These are phyloP conservation scores for Nomia melanderi DNA, from an alignment of 1,140 invertebrate species.

Conservation along the genomic window DNA sequence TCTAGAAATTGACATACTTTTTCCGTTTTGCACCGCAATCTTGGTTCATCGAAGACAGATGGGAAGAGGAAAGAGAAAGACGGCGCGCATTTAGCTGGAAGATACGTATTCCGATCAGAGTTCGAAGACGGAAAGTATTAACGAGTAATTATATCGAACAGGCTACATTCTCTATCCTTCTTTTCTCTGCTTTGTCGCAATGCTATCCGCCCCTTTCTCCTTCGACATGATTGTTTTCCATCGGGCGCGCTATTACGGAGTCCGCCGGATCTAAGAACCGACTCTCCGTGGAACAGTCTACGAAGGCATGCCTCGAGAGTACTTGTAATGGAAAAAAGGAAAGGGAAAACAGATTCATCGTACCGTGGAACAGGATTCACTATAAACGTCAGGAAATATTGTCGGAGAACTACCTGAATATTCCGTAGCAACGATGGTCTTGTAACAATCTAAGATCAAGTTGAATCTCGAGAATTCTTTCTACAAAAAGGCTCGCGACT, in stretches of 20 bases:
- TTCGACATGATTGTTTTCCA: slow-evolving; percentile 51
- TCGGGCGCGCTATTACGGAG: slow-evolving; percentile 34
- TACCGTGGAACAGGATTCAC: background rate
- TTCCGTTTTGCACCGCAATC: background rate
- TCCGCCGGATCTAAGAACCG: slow-evolving; percentile 28
- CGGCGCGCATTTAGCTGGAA: slow-evolving; percentile 8
- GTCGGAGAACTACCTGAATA: background rate
- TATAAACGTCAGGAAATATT: slow-evolving; percentile 4
- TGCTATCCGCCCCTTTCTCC: background rate
- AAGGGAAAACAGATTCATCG: background rate
- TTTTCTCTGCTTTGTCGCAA: background rate
- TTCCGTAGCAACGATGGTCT: background rate
- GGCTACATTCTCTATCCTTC: background rate
- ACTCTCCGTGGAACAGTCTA: slow-evolving; percentile 23
- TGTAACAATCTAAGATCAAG: background rate
- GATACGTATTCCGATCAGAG: background rate
- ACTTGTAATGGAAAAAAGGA: background rate
- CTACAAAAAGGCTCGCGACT: no score
- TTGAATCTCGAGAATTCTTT: background rate
- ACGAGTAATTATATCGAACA: slow-evolving; percentile 58
- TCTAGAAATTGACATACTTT: slow-evolving; percentile 79
- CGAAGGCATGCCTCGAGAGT: slow-evolving; percentile 27
- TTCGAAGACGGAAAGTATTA: slow-evolving; percentile 36
- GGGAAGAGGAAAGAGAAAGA: background rate
- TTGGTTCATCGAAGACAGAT: slow-evolving; percentile 13